phyloP scores from a whole-genome alignment of 2,797 vertebrate species.

The Malacoraja senta region DNA sequence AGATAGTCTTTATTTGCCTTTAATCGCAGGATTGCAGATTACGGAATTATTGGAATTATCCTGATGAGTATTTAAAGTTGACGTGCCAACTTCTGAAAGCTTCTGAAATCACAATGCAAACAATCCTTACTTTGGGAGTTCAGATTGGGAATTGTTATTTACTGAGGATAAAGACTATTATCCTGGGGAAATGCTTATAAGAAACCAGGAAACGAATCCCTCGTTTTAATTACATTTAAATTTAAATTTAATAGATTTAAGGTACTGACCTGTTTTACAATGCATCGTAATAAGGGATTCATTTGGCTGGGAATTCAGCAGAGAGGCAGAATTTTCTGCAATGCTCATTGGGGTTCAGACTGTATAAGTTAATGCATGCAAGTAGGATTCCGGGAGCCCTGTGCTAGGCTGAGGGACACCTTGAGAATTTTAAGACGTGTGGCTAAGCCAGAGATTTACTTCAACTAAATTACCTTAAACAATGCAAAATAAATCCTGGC shows the following conservation, averaged over 20 bases:
- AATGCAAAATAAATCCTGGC: neutral
- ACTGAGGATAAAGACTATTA: neutral
- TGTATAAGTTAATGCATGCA: neutral
- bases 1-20: neutral
- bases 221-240: neutral
- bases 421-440: neutral
- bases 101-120: neutral
- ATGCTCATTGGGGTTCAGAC: neutral
- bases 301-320: neutral
- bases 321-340: neutral
- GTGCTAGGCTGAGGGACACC: neutral
- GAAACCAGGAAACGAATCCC: neutral
- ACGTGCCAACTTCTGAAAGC: neutral
- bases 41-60: neutral
- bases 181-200: neutral
- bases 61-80: neutral
- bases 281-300: neutral
- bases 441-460: neutral
- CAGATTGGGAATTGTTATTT: neutral
- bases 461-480: neutral
- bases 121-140: neutral
- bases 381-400: neutral
- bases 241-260: neutral
- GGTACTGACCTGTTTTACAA: neutral
- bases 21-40: neutral